Base-by-base conservation (phyloP, 1,140 invertebrate species). In the Macrocentrus cingulum region DNA sequence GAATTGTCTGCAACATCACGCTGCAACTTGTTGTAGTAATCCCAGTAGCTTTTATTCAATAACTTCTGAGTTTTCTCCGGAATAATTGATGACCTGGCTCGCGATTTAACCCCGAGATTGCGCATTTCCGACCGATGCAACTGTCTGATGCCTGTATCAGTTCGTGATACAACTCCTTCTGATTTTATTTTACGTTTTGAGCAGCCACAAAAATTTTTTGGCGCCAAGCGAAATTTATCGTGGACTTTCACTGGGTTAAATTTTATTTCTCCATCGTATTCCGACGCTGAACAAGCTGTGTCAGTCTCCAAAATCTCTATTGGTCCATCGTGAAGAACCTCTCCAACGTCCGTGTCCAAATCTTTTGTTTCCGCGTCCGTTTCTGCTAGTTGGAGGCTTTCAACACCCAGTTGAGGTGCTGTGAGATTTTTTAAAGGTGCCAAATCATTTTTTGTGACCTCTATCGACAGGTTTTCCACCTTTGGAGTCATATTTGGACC, bases 1-100 rank as follows among this genome's bases (percentile, higher is more conserved):
- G 54, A 51, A 23, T 20, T 44, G 34, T 48, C 9, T 9, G 34
- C 48, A 37, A 65, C 57, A 13, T 13, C 36, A 1, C 61, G 50
- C 1, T 56, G 67, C 20, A 72, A 63, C 58, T 66, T 73, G n/a
- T 68, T 69, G 15, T 73, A 76, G 63, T 73, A 75, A 1, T 75
- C 65, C 56, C 71, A 69, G 48, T 76, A 76, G 62, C 62, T 75
- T 53, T 72, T 69, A 36, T 63, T 75, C 8, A 76, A 50, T 5
- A 73, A 46, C 45, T 60, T 54, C 55, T 69, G 70, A 1, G 74
- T 75, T 51, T 75, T 71, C 1, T 64, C 22, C 0, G 72, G 56
- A 25, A 76, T 68, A n/a, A n/a, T 22, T 15, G 49, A 68, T 18
- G 56, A 41, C 46, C 54, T 62, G 16, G 64, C 53, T 1, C 5